A percentile compares a stretch with the other conserved stretches of the same genome.
These are phyloP conservation scores for Pachydiplax longipennis DNA, from an alignment of 2,888 invertebrate genomes.

Conservation along the genomic window DNA sequence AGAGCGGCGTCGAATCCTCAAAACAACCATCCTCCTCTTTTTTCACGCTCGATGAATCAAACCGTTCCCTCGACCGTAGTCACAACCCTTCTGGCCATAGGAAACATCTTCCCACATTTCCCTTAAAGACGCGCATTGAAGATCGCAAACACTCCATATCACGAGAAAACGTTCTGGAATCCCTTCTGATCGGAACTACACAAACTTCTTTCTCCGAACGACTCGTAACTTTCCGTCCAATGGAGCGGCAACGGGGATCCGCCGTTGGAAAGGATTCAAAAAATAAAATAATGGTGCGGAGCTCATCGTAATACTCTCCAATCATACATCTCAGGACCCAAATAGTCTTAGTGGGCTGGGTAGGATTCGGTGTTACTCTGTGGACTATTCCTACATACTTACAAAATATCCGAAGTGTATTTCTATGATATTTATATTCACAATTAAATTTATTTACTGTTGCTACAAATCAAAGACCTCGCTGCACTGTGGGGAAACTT, in stretches of 20 bases:
- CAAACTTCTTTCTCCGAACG: background rate
- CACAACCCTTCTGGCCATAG: background rate
- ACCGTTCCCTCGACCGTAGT: background rate
- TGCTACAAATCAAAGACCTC: too few species aligned
- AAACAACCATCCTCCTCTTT: background rate
- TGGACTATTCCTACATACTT: too few species aligned
- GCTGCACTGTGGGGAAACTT: too few species aligned
- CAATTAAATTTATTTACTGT: too few species aligned
- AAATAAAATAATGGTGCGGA: background rate
- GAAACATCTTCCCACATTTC: background rate
- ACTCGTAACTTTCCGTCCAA: background rate
- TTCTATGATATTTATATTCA: too few species aligned
- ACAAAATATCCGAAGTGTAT: too few species aligned
- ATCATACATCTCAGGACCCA: too few species aligned
- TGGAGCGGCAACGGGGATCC: background rate
- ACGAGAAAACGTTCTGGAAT: background rate
- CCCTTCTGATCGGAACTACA: background rate
- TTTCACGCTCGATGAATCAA: slow-evolving; percentile 2
- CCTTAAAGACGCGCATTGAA: background rate
- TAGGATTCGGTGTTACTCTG: too few species aligned
- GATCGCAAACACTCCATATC: background rate
- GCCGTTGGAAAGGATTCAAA: slow-evolving; percentile 20
- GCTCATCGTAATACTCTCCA: too few species aligned
- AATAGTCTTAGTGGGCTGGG: too few species aligned
- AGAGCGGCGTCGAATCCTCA: background rate